Evolutionary conservation across 2,113 vertebrate species (phyloP).

Genomic region (Thryonomys swinderianus): DNA sequence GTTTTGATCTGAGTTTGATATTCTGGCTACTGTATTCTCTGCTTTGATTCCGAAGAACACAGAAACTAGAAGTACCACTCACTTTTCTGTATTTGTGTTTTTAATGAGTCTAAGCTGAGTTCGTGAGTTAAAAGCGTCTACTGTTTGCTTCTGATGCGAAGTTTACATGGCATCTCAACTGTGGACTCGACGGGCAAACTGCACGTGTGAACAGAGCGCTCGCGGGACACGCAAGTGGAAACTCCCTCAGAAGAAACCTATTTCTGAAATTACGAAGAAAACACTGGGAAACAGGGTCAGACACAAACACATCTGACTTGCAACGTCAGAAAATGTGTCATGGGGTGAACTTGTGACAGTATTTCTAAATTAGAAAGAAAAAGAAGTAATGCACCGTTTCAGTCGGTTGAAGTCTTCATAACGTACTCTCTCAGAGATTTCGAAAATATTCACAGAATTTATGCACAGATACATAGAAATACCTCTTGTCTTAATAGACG

Average conservation of each 20-base stretch:
- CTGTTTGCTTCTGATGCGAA: neutral
- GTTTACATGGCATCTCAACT: neutral
- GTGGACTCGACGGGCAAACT: neutral
- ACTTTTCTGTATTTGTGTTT: neutral
- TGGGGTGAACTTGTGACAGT: neutral
- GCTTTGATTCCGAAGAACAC: constrained; percentile 52
- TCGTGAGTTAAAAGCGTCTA: neutral
- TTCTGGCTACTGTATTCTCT: neutral
- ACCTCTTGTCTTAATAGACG: constrained; percentile 91
- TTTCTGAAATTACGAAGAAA: constrained; percentile 23
- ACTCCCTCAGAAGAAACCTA: constrained; percentile 28
- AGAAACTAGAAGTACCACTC: neutral
- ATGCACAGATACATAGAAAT: constrained; percentile 46
- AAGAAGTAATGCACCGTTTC: neutral
- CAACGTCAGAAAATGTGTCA: constrained; percentile 2
- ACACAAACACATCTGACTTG: constrained; percentile 13
- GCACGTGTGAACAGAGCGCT: neutral
- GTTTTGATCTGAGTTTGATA: constrained; percentile 64
- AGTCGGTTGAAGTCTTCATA: neutral
- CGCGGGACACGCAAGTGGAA: neutral
- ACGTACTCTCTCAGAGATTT: constrained; percentile 2
- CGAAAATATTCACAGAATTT: neutral
- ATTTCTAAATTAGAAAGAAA: constrained; percentile 16
- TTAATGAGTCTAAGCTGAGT: neutral
- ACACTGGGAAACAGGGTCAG: neutral